These are phyloP conservation scores for honey bee (Apis mellifera) DNA, from an alignment of 1,140 invertebrate genomes.

Conservation along the genomic window DNA sequence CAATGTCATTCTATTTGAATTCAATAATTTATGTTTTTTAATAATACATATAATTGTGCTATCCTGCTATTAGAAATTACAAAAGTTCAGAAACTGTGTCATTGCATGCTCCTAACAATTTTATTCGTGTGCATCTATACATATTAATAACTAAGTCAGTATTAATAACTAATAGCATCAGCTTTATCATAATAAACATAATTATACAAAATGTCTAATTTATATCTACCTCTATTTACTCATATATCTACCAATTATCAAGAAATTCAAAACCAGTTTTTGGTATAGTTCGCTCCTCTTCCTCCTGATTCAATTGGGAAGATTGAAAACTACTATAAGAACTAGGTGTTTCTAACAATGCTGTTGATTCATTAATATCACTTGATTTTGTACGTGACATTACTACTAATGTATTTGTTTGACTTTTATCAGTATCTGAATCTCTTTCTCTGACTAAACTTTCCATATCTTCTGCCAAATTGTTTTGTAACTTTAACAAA, in stretches of 20 bases:
- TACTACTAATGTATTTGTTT: slow-evolving; percentile 68
- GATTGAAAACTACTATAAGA: slow-evolving; percentile 77
- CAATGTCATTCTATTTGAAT: too few species aligned
- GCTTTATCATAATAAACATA: background rate
- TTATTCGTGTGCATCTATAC: too few species aligned
- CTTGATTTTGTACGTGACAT: slow-evolving; percentile 75
- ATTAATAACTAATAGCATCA: slow-evolving; percentile 9
- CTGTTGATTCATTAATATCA: slow-evolving; percentile 75
- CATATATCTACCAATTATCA: slow-evolving; percentile 85
- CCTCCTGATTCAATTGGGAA: slow-evolving; percentile 74
- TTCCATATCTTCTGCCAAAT: slow-evolving; percentile 73
- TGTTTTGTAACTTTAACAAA: slow-evolving; percentile 75
- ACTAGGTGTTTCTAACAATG: slow-evolving; percentile 74
- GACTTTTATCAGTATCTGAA: slow-evolving; percentile 65
- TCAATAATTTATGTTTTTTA: too few species aligned
- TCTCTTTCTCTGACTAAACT: slow-evolving; percentile 71
- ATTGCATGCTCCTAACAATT: too few species aligned
- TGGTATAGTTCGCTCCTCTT: slow-evolving; percentile 81
- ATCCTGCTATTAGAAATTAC: too few species aligned
- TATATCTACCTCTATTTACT: background rate
- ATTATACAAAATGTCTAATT: background rate
- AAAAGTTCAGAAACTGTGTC: too few species aligned
- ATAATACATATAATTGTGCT: too few species aligned
- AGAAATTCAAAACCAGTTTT: slow-evolving; percentile 90
- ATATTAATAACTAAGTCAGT: too few species aligned